Conservation (phyloP, 2,888 invertebrate genomes). For the Sericinus montela region DNA sequence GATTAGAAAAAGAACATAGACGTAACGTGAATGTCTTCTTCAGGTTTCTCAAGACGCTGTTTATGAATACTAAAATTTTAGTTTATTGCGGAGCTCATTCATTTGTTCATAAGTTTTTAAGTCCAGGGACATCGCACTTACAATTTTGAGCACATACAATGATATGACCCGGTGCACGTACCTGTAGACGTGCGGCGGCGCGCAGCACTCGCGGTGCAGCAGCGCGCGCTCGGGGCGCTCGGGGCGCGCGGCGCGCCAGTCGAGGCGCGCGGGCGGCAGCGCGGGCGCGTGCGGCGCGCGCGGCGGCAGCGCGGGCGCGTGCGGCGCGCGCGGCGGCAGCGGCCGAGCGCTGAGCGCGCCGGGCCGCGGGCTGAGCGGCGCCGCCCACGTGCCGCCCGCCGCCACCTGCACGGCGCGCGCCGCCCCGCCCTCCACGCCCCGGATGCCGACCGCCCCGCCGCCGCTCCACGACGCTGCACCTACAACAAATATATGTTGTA, state of each 20-base stretch:
- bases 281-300: slow-evolving; percentile 44
- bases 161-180: slow-evolving; percentile 20
- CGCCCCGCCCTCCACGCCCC: slow-evolving; percentile 6
- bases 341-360: slow-evolving; percentile 88
- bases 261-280: slow-evolving; percentile 46
- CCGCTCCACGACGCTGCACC: slow-evolving; percentile 16
- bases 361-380: slow-evolving; percentile 88
- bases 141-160: no score
- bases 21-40: no score
- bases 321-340: slow-evolving; percentile 55
- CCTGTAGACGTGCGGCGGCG: slow-evolving; percentile 59
- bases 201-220: slow-evolving; percentile 54
- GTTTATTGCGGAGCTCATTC: no score
- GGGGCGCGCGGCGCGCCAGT: slow-evolving; percentile 42
- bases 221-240: slow-evolving; percentile 30
- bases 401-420: slow-evolving; percentile 43
- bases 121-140: no score
- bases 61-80: no score
- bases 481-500: slow-evolving; percentile 1
- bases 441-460: not conserved
- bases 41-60: no score
- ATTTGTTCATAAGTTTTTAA: no score
- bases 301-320: slow-evolving; percentile 63
- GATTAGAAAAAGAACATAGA: no score
- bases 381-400: slow-evolving; percentile 82